Evolutionary conservation across 2,888 invertebrate species (phyloP), one percentile per base, ranked within the genome.

Genomic region (Sinohyriopsis cumingii): DNA sequence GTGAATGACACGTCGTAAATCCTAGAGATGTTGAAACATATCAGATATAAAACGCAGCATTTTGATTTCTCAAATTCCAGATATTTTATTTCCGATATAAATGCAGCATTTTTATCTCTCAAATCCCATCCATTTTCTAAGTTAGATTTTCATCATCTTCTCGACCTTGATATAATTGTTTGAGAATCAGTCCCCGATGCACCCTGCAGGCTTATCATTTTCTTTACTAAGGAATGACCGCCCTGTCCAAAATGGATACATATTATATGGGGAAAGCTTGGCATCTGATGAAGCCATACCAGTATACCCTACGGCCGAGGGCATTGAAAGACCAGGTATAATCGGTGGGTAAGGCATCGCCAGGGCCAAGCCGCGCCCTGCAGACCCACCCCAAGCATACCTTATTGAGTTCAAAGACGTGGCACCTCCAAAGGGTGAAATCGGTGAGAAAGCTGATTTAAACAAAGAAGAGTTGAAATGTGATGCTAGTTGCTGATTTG

Each of bases 361-460:
- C 53, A 86, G 73, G 18, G 86, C 80, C n/a, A 86, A 76, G 24
- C 82, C 78, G 33, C 85, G 74, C 9, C 81, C 75, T 20, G 78
- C 77, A 19, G 79, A 73, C 5, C 80, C 77, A 19, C 82, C 82
- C 80, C 84, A 84, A 7, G 85, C 82, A 71, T 86, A 85, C n/a
- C 86, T 76, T 69, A 87, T 81, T 9, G 86, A 80, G 76, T 82
- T 84, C 55, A 86, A 70, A 25, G 80, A 73, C 45, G 82, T 84
- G 1, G 84, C 84, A n/a, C 81, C 82, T 24, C 82, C 81, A 25
- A 84, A 76, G 18, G 82, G 68, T 22, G 82, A 79, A 68, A 88
- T 87, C 0, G 88, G 88, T 12, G 88, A 88, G 75, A 89, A 89
- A 55, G 88, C 88, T 22, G 88, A 88, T 75, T 88, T 87, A 67